Conservation (phyloP, 2,888 invertebrate species). For the Epinotia nisella region DNA sequence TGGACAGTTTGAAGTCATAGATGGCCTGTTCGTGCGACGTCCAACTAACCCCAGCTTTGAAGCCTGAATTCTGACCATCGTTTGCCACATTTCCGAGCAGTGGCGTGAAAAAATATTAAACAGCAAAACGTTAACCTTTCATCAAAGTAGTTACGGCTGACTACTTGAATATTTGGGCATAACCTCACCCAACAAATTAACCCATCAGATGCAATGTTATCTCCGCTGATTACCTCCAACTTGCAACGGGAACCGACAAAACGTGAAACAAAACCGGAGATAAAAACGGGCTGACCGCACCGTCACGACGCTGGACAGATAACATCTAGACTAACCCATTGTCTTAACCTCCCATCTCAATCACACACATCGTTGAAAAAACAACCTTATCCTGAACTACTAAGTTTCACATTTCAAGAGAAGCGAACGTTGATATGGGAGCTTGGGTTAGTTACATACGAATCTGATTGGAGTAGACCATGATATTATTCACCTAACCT, state of each 20-base stretch:
- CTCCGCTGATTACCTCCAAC: slow-evolving; percentile 27
- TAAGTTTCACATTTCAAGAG: neutral
- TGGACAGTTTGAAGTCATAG: too few species aligned
- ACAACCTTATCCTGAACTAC: neutral
- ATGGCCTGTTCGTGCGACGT: too few species aligned
- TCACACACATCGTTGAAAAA: neutral
- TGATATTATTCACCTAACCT: slow-evolving; percentile 7
- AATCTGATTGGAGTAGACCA: slow-evolving; percentile 41
- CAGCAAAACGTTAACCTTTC: neutral
- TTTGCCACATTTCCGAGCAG: too few species aligned
- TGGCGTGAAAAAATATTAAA: too few species aligned
- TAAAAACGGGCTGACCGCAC: slow-evolving; percentile 36
- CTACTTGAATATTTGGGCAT: neutral
- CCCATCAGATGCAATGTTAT: slow-evolving; percentile 26
- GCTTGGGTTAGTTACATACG: neutral
- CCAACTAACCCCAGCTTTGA: too few species aligned
- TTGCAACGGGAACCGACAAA: slow-evolving; percentile 41
- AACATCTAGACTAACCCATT: slow-evolving; percentile 26
- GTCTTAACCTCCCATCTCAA: slow-evolving; percentile 10
- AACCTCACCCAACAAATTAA: slow-evolving; percentile 27
- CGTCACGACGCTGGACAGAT: slow-evolving; percentile 41
- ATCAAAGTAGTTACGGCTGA: neutral
- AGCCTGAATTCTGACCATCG: too few species aligned
- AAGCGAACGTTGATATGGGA: neutral
- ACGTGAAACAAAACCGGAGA: slow-evolving; percentile 41